phyloP scores from a whole-genome alignment of 1,140 invertebrate genomes.

The Drosophila baimaii region DNA sequence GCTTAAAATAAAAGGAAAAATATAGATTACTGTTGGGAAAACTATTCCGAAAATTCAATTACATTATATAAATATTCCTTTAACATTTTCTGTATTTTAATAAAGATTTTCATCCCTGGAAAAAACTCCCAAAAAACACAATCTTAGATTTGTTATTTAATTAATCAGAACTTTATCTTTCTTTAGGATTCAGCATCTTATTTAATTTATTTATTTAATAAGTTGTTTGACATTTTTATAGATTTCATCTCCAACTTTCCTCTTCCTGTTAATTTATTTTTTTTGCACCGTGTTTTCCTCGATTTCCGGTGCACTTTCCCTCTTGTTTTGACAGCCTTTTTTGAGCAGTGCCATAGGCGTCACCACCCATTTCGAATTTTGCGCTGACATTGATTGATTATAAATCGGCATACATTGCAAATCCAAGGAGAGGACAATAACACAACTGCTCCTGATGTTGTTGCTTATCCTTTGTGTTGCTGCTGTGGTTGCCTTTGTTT shows the following conservation, averaged over 20 bases:
- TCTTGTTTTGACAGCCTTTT: slow-evolving; percentile 19
- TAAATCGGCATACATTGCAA: slow-evolving; percentile 83
- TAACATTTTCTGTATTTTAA: neutral
- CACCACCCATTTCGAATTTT: slow-evolving; percentile 72
- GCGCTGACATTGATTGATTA: slow-evolving; percentile 82
- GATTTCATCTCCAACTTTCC: neutral
- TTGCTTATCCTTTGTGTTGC: slow-evolving; percentile 71
- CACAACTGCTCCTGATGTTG: slow-evolving; percentile 55
- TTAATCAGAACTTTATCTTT: neutral
- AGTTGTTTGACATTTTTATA: neutral
- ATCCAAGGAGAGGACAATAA: slow-evolving; percentile 79
- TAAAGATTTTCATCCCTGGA: neutral
- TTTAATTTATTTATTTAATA: neutral
- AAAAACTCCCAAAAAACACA: too few relatives aligned
- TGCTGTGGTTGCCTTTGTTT: slow-evolving; percentile 80
- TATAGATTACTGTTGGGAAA: too few relatives aligned
- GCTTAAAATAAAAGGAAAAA: too few relatives aligned
- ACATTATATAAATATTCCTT: neutral
- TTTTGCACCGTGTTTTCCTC: neutral
- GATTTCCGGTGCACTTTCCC: slow-evolving; percentile 22
- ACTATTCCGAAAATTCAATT: too few relatives aligned
- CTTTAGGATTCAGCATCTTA: neutral
- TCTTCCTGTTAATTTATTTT: neutral
- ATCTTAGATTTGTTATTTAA: neutral
- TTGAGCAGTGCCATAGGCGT: slow-evolving; percentile 37